Conservation (phyloP, 2,113 vertebrate species). For the Hoplias malabaricus region DNA sequence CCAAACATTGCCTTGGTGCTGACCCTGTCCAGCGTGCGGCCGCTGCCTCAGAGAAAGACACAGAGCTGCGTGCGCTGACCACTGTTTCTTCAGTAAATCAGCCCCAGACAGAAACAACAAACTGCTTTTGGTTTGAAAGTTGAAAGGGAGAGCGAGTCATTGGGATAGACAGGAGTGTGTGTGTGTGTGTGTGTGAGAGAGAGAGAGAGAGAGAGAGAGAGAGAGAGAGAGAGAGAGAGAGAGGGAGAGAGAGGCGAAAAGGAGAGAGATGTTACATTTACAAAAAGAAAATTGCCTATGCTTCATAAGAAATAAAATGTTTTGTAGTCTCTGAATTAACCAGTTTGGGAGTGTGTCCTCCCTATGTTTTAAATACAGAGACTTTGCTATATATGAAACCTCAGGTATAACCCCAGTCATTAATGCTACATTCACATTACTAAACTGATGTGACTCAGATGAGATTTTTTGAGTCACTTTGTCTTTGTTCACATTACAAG, state of each 20-base stretch:
- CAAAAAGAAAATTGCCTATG: too few relatives aligned
- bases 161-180: background rate
- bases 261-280: background rate
- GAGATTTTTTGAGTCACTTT: too few relatives aligned
- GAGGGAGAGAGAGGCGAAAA: constrained; percentile 34
- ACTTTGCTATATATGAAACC: too few relatives aligned
- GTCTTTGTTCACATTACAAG: too few relatives aligned
- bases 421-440: too few relatives aligned
- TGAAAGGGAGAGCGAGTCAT: background rate
- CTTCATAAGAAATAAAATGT: too few relatives aligned
- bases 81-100: constrained; percentile 76
- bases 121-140: constrained; percentile 61
- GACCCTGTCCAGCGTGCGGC: constrained; percentile 72
- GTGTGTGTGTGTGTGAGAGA: too few relatives aligned
- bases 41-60: constrained; percentile 69
- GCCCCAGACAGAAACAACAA: constrained; percentile 77
- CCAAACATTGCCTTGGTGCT: constrained; percentile 68
- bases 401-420: too few relatives aligned
- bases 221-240: constrained; percentile 54
- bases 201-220: constrained; percentile 41
- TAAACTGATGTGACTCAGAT: too few relatives aligned
- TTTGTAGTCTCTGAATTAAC: too few relatives aligned
- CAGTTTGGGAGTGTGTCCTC: too few relatives aligned
- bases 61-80: constrained; percentile 68
- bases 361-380: too few relatives aligned